phyloP scores from a whole-genome alignment of 2,113 vertebrate species.

The Nothoprocta pentlandii region DNA sequence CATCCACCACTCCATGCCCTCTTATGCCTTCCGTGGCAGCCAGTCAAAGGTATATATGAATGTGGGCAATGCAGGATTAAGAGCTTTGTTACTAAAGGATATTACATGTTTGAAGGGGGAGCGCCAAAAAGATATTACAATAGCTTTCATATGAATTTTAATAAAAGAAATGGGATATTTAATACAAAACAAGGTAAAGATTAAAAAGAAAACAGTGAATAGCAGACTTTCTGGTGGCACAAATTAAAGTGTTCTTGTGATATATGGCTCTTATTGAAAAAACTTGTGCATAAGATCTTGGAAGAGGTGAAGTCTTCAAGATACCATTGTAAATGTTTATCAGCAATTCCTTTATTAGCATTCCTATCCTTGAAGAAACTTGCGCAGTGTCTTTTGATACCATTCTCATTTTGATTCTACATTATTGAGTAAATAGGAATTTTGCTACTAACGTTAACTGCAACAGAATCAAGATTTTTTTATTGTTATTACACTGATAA shows the following conservation, averaged over 20 bases:
- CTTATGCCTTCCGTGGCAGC: neutral
- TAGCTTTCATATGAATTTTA: conserved; percentile 55
- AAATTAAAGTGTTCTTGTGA: conserved; percentile 13
- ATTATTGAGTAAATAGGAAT: conserved; percentile 27
- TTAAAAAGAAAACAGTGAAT: conserved; percentile 1
- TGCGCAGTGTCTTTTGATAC: neutral
- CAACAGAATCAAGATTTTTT: neutral
- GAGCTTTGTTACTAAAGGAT: neutral
- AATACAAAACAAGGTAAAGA: conserved; percentile 27
- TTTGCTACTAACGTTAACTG: neutral
- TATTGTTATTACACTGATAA: neutral
- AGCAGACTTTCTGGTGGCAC: neutral
- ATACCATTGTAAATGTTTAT: conserved; percentile 42
- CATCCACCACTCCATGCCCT: rapidly evolving
- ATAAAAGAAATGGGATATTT: conserved; percentile 46
- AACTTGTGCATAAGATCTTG: neutral
- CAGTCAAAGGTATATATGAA: neutral
- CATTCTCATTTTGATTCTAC: conserved; percentile 38
- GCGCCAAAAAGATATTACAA: conserved; percentile 6
- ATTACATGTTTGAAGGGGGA: neutral
- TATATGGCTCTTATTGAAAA: conserved; percentile 7
- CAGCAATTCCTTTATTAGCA: conserved; percentile 54
- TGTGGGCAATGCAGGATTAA: neutral
- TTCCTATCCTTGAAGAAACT: neutral
- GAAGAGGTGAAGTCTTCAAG: conserved; percentile 24